Conservation (phyloP, 2,797 vertebrate genomes). For the Pagetopsis macropterus region DNA sequence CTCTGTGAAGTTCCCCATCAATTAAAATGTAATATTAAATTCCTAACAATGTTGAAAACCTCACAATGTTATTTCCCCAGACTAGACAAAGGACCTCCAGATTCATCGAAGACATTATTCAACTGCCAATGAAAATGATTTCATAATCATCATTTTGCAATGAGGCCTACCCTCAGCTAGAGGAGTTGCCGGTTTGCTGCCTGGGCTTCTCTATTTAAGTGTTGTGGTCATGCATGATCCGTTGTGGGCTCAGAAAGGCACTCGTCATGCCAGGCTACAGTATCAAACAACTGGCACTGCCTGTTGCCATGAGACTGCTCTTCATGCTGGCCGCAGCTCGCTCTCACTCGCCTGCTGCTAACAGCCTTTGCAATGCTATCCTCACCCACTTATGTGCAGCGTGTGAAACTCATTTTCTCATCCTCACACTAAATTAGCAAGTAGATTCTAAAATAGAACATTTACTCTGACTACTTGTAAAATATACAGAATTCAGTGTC, state of each 20-base stretch:
- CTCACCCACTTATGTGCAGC: constrained; percentile 45
- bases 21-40: not conserved
- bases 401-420: constrained; percentile 42
- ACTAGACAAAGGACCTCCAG: not conserved
- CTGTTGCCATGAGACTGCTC: constrained; percentile 64
- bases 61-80: not conserved
- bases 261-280: constrained; percentile 63
- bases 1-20: not conserved
- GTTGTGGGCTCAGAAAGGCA: constrained; percentile 65
- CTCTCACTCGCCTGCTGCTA: constrained; percentile 14
- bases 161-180: constrained; percentile 6
- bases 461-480: not conserved
- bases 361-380: constrained; percentile 44
- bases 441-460: constrained; percentile 7
- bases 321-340: constrained; percentile 41
- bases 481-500: not conserved
- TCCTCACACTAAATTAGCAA: constrained; percentile 25
- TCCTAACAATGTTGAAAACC: not conserved
- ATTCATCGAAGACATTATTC: not conserved
- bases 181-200: constrained; percentile 59
- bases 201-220: constrained; percentile 71
- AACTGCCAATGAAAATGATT: not conserved
- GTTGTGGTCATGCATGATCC: constrained; percentile 72
- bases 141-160: constrained; percentile 8
- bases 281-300: constrained; percentile 69